These are phyloP conservation scores for Cervus canadensis DNA, from an alignment of 2,113 vertebrate genomes.

Conservation along the genomic window DNA sequence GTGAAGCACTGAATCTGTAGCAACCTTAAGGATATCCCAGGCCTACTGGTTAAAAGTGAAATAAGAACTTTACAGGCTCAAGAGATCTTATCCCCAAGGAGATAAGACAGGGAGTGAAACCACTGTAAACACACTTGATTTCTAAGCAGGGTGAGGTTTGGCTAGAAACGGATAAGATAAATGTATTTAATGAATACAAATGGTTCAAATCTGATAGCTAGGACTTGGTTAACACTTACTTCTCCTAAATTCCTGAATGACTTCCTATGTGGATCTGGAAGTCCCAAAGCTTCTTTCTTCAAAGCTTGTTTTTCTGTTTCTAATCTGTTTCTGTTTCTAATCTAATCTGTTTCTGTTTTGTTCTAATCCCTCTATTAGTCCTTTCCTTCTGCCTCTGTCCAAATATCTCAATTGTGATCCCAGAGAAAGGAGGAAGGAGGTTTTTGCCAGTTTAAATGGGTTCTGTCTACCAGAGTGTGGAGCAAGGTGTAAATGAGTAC, in stretches of 20 bases:
- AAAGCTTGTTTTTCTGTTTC: background rate
- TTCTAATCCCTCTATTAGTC: background rate
- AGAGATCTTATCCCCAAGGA: background rate
- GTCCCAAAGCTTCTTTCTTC: background rate
- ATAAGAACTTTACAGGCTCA: background rate
- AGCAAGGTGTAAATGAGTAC: background rate
- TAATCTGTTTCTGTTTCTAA: background rate
- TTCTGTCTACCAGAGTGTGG: background rate
- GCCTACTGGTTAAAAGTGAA: background rate
- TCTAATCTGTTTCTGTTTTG: background rate
- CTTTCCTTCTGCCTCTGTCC: background rate
- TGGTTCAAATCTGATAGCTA: background rate
- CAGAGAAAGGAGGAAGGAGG: background rate
- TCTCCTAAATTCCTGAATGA: background rate
- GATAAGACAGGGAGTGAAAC: background rate
- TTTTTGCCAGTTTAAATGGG: background rate
- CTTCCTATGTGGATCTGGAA: background rate
- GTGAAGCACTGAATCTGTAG: background rate
- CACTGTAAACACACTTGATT: background rate
- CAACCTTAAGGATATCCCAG: background rate
- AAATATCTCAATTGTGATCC: background rate
- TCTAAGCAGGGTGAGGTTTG: background rate
- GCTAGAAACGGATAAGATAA: background rate
- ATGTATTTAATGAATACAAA: background rate
- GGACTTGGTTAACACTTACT: background rate